Evolutionary conservation across 2,888 invertebrate species (phyloP).

Genomic region (Lasioglossum malachurum): DNA sequence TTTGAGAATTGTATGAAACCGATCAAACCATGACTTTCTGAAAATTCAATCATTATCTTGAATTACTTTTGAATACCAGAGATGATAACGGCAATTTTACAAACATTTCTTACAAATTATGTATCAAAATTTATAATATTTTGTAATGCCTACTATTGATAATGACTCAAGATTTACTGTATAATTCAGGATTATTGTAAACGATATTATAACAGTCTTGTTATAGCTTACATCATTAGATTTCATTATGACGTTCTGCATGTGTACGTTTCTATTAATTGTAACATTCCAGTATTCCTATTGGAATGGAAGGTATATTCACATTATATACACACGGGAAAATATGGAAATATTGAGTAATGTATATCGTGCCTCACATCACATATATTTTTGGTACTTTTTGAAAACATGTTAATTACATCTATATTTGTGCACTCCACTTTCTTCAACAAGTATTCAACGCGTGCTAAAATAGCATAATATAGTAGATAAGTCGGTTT

Average conservation of each 20-base stretch:
- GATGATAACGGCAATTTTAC: slow-evolving; percentile 15
- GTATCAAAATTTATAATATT: neutral
- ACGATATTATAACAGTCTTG: neutral
- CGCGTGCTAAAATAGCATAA: slow-evolving; percentile 3
- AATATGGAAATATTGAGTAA: slow-evolving; percentile 29
- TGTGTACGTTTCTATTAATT: slow-evolving; percentile 32
- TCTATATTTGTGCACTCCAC: neutral
- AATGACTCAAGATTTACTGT: slow-evolving; percentile 28
- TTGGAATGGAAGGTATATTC: slow-evolving; percentile 11
- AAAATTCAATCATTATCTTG: slow-evolving; percentile 35
- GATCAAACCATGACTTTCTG: slow-evolving; percentile 34
- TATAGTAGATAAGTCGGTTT: neutral
- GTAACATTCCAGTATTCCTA: slow-evolving; percentile 2
- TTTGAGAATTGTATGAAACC: slow-evolving; percentile 39
- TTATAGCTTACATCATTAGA: neutral
- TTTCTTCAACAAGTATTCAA: slow-evolving; percentile 15
- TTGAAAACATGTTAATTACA: neutral
- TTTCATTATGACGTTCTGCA: slow-evolving; percentile 1
- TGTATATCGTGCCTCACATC: slow-evolving; percentile 26
- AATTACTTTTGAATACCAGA: slow-evolving; percentile 17
- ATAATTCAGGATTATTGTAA: slow-evolving; percentile 20
- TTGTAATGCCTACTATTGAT: slow-evolving; percentile 2
- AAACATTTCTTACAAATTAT: slow-evolving; percentile 48
- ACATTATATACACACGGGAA: slow-evolving; percentile 8
- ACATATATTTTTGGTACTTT: slow-evolving; percentile 18